phyloP scores from a whole-genome alignment of 2,797 vertebrate species.

The Hafferia zeledoni region DNA sequence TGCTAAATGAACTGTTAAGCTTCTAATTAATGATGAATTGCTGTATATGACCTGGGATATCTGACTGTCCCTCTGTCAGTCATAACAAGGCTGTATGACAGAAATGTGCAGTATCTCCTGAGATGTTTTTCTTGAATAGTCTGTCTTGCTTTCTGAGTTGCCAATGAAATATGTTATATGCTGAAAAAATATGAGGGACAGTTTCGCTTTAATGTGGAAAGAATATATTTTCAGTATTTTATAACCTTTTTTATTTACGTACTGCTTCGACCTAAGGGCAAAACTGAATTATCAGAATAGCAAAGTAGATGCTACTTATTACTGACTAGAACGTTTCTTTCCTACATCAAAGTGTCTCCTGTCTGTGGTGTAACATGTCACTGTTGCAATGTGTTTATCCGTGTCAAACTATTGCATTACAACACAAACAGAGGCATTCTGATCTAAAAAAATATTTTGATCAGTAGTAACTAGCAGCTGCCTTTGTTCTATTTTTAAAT shows the following conservation, averaged over 20 bases:
- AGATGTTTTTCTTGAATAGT: not conserved
- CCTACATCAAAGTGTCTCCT: constrained; percentile 18
- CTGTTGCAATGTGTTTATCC: constrained; percentile 53
- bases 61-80: not conserved
- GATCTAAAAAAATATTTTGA: constrained; percentile 30
- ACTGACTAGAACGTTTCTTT: constrained; percentile 4
- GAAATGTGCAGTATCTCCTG: not conserved
- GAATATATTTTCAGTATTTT: not conserved
- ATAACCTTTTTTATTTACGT: not conserved
- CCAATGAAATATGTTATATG: fast-evolving
- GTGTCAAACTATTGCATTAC: constrained; percentile 46
- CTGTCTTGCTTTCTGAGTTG: not conserved
- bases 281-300: not conserved
- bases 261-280: not conserved
- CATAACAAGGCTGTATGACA: not conserved
- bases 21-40: not conserved
- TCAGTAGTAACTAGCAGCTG: constrained; percentile 34
- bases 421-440: constrained; percentile 48
- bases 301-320: not conserved
- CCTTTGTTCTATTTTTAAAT: constrained; percentile 60
- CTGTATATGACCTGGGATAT: not conserved
- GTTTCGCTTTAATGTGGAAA: not conserved
- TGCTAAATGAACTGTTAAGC: not conserved
- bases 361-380: constrained; percentile 37
- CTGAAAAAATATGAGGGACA: not conserved